Percentiles rank a stretch among this genome's conserved stretches.
These are phyloP conservation scores for Candidula unifasciata DNA, from an alignment of 2,888 invertebrate species.

Conservation along the genomic window DNA sequence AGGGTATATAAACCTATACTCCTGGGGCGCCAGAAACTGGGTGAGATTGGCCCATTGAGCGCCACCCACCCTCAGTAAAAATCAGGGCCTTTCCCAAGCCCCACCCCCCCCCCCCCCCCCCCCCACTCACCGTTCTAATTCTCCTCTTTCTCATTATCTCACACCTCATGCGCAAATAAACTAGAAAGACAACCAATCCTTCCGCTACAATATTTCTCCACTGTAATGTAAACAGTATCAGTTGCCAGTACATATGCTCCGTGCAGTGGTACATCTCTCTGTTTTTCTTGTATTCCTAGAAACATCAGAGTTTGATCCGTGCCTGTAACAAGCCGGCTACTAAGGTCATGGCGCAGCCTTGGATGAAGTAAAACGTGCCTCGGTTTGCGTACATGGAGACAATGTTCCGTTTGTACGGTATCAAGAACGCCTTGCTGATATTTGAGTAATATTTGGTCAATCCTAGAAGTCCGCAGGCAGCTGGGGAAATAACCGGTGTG, in stretches of 20 bases:
- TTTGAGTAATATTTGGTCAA: not conserved
- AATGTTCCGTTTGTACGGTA: not conserved
- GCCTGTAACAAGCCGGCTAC: not conserved
- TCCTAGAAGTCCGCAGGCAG: not conserved
- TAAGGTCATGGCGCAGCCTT: not conserved
- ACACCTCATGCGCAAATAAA: not conserved
- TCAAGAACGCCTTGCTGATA: not conserved
- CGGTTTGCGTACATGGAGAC: not conserved
- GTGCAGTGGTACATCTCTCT: too few relatives aligned
- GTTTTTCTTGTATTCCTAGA: too few relatives aligned
- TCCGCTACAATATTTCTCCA: not conserved
- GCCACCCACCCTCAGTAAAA: too few relatives aligned
- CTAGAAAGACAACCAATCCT: not conserved
- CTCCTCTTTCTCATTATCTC: not conserved
- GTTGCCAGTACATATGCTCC: too few relatives aligned
- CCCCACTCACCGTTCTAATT: not conserved
- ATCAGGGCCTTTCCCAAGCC: too few relatives aligned
- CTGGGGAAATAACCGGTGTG: not conserved
- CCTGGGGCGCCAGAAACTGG: too few relatives aligned
- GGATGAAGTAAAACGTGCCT: not conserved
- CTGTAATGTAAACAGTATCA: too few relatives aligned
- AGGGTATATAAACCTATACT: too few relatives aligned
- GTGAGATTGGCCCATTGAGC: too few relatives aligned
- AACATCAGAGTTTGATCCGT: not conserved
- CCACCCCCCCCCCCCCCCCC: too few relatives aligned